phyloP scores from a whole-genome alignment of 2,888 invertebrate genomes.

The Drosophila mulleri region DNA sequence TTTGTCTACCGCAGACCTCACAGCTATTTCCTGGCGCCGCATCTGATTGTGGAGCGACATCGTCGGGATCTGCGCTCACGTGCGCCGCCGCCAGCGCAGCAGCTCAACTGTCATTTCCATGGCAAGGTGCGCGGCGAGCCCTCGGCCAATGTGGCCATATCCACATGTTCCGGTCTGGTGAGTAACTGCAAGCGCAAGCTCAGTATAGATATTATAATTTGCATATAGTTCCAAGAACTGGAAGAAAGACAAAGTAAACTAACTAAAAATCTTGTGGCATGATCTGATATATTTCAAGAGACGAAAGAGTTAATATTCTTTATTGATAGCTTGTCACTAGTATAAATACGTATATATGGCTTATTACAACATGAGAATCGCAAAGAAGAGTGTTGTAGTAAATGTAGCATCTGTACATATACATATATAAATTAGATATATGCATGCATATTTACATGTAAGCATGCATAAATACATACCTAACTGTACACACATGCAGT shows the following conservation, averaged over 20 bases:
- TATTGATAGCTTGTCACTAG: too few relatives aligned
- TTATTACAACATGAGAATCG: slow-evolving; percentile 1
- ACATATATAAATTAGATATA: too few relatives aligned
- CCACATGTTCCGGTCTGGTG: slow-evolving; percentile 94
- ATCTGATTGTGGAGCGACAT: slow-evolving; percentile 90
- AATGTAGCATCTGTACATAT: too few relatives aligned
- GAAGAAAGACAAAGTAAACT: too few relatives aligned
- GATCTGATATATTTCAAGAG: background rate
- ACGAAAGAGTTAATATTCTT: background rate
- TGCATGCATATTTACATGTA: too few relatives aligned
- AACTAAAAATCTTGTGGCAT: too few relatives aligned
- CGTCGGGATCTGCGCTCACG: slow-evolving; percentile 86
- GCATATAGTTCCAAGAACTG: too few relatives aligned
- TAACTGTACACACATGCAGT: background rate
- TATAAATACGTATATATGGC: background rate
- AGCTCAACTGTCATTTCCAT: slow-evolving; percentile 91
- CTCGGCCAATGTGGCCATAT: slow-evolving; percentile 90
- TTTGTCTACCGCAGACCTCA: slow-evolving; percentile 86
- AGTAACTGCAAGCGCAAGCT: slow-evolving; percentile 83
- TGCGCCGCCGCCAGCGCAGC: slow-evolving; percentile 50
- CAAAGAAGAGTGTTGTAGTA: background rate
- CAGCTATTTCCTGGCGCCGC: slow-evolving; percentile 89
- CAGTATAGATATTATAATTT: background rate
- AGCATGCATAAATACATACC: background rate
- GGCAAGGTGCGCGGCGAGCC: slow-evolving; percentile 90